Evolutionary conservation across 2,113 vertebrate genomes (phyloP).

Genomic region (Guaruba guarouba): DNA sequence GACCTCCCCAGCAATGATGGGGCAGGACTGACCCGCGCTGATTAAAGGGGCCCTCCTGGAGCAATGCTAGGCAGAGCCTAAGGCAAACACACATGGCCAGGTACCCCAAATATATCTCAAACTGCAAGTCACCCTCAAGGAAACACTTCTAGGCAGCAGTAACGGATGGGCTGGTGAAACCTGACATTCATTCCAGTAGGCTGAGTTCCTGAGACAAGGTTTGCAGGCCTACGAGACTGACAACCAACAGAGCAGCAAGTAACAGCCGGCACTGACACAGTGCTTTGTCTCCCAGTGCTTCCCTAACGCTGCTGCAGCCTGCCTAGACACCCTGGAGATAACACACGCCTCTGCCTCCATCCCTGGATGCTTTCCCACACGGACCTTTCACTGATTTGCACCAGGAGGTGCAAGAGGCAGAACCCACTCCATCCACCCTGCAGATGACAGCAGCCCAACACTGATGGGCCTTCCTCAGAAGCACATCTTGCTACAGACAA

Average conservation of each 20-base stretch:
- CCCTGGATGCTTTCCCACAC: neutral
- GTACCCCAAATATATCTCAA: neutral
- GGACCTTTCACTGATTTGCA: neutral
- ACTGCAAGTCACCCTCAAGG: neutral
- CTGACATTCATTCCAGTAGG: neutral
- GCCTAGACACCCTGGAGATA: neutral
- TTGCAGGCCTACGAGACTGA: neutral
- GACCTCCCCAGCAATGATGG: neutral
- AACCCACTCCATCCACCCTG: accelerated
- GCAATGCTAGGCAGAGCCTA: neutral
- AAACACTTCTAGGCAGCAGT: neutral
- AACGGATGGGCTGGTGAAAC: neutral
- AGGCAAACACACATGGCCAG: neutral
- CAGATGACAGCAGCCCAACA: neutral
- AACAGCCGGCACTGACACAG: neutral
- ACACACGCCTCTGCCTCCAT: neutral
- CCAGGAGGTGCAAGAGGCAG: neutral
- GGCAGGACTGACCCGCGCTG: neutral
- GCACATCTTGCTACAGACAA: neutral
- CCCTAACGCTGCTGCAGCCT: neutral
- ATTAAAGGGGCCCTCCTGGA: neutral
- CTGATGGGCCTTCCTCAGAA: neutral
- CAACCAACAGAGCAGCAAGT: neutral
- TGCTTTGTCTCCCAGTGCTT: slow-evolving; percentile 42
- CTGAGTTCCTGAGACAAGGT: neutral